Evolutionary conservation across 2,797 vertebrate species (phyloP).

Genomic region (Danio kyathit): DNA sequence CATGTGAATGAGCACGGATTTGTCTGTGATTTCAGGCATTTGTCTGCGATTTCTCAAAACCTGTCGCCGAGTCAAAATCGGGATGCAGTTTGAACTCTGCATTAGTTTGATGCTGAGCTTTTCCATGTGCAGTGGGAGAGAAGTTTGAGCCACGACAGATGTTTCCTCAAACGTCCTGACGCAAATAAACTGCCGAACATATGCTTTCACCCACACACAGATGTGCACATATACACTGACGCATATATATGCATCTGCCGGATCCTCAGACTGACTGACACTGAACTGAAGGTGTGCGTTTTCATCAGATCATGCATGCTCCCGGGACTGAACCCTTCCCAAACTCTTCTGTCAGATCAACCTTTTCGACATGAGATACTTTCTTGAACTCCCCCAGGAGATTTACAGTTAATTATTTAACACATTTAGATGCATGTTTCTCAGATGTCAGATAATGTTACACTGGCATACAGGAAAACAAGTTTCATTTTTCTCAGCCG

Average conservation of each 20-base stretch:
- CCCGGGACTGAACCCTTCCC: background rate
- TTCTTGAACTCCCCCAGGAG: background rate
- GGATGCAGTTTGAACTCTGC: too few relatives aligned
- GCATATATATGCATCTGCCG: background rate
- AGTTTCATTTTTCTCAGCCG: too few relatives aligned
- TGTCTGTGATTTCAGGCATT: too few relatives aligned
- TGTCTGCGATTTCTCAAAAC: too few relatives aligned
- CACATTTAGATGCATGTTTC: background rate
- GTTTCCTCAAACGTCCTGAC: conserved; percentile 15
- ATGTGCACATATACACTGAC: conserved; percentile 11
- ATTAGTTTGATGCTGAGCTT: background rate
- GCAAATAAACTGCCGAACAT: conserved; percentile 17
- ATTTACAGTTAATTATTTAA: background rate
- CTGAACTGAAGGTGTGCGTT: background rate
- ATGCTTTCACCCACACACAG: conserved; percentile 24
- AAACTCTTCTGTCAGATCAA: background rate
- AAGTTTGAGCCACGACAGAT: background rate
- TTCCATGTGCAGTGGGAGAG: conserved; percentile 15
- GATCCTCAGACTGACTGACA: background rate
- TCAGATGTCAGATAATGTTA: background rate
- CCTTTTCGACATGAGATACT: background rate
- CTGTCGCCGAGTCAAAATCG: too few relatives aligned
- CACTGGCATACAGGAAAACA: background rate
- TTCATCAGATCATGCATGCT: background rate
- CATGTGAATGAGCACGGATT: too few relatives aligned